These are phyloP conservation scores for Noctilio leporinus DNA, from an alignment of 2,113 vertebrate species.

Conservation along the genomic window DNA sequence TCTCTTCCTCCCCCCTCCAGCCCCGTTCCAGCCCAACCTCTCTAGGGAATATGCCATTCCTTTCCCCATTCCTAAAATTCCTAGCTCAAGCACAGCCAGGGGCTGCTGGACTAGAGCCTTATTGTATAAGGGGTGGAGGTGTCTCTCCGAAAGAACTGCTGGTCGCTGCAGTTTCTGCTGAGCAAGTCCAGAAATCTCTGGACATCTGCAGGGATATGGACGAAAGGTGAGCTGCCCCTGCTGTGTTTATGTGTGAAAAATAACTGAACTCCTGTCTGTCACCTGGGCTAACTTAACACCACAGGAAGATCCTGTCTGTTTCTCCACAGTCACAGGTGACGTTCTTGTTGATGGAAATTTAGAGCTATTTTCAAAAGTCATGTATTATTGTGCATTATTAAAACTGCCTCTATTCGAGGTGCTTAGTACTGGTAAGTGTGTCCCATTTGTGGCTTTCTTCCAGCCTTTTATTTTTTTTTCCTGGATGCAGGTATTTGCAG, in stretches of 20 bases:
- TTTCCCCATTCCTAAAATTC: constrained; percentile 72
- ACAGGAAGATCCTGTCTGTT: not conserved
- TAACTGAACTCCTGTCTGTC: not conserved
- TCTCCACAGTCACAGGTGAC: not conserved
- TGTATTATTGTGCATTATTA: not conserved
- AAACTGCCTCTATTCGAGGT: not conserved
- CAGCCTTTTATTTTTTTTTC: not conserved
- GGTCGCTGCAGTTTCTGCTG: not conserved
- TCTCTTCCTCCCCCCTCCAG: not conserved
- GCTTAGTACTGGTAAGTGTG: not conserved
- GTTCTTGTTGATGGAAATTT: not conserved
- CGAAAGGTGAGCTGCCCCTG: not conserved
- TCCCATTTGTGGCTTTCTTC: not conserved
- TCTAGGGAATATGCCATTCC: constrained; percentile 69
- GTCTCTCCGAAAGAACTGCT: not conserved
- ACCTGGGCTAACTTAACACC: not conserved
- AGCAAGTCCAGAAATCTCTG: not conserved
- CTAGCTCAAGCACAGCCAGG: constrained; percentile 40
- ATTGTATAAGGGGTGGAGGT: not conserved
- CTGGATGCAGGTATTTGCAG: constrained; percentile 64
- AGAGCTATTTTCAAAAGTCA: not conserved
- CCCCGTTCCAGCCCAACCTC: constrained; percentile 56
- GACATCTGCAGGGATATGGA: not conserved
- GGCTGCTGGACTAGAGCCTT: constrained; percentile 37
- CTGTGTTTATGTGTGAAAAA: constrained; percentile 16